Percentiles rank a stretch among this genome's conserved stretches.
phyloP scores from a whole-genome alignment of 2,888 invertebrate species.

The Drosophila infuscata region DNA sequence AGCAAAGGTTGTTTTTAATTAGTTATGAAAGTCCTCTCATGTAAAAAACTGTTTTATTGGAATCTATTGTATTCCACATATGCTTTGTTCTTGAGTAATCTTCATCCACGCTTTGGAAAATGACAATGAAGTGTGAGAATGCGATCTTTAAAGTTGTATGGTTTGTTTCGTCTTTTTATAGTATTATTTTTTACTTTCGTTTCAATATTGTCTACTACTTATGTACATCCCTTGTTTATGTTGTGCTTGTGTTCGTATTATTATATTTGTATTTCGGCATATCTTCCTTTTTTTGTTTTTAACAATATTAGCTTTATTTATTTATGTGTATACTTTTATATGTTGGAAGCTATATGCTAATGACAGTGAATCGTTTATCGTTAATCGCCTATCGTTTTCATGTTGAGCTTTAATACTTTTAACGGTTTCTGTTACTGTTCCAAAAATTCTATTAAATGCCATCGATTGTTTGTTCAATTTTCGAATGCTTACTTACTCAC shows the following conservation, averaged over 20 bases:
- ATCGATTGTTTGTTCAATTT: conserved; percentile 51
- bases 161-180: conserved; percentile 12
- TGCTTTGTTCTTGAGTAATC: neutral
- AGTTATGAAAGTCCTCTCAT: conserved; percentile 29
- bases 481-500: conserved; percentile 51
- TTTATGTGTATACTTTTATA: conserved; percentile 7
- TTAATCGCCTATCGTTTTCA: conserved; percentile 19
- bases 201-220: conserved; percentile 73
- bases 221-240: conserved; percentile 77
- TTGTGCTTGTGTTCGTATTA: conserved; percentile 67
- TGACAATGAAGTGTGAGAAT: conserved; percentile 34
- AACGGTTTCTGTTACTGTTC: conserved; percentile 40
- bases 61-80: neutral
- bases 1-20: conserved; percentile 41
- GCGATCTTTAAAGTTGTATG: conserved; percentile 20
- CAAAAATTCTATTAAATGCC: conserved; percentile 66
- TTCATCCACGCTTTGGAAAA: conserved; percentile 8
- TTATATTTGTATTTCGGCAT: conserved; percentile 42
- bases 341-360: conserved; percentile 45
- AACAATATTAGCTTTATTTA: conserved; percentile 19
- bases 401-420: conserved; percentile 71
- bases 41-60: neutral
- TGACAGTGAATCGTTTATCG: conserved; percentile 39
- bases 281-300: conserved; percentile 22
- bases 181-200: conserved; percentile 30